phyloP scores from a whole-genome alignment of 2,888 invertebrate genomes.

The Ornithoptera alexandrae region DNA sequence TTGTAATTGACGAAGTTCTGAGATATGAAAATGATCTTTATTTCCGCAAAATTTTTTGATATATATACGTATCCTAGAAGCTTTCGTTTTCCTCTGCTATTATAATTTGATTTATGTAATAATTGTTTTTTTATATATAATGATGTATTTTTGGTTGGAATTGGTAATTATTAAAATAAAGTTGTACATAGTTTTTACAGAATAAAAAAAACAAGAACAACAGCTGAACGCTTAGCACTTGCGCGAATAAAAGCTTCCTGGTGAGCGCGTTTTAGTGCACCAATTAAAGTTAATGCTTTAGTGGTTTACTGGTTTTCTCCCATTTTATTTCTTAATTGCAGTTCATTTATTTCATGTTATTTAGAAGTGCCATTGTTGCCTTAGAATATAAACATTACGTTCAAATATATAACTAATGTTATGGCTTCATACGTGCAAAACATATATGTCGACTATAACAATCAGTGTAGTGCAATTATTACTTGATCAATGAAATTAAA shows the following conservation, averaged over 20 bases:
- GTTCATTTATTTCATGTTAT: slow-evolving; percentile 17
- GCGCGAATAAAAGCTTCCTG: slow-evolving; percentile 21
- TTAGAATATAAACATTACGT: not conserved
- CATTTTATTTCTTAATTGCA: slow-evolving; percentile 24
- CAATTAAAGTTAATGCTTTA: slow-evolving; percentile 27
- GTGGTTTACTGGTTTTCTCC: slow-evolving; percentile 25
- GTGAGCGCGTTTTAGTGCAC: slow-evolving; percentile 26
- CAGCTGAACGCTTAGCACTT: slow-evolving; percentile 18
- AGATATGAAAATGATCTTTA: too few species aligned
- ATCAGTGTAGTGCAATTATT: too few species aligned
- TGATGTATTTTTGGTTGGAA: too few species aligned
- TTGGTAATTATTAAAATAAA: too few species aligned
- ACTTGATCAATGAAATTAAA: too few species aligned
- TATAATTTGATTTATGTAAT: too few species aligned
- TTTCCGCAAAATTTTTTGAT: too few species aligned
- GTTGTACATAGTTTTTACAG: slow-evolving; percentile 3
- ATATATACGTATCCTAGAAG: too few species aligned
- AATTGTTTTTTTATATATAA: too few species aligned
- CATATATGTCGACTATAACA: not conserved
- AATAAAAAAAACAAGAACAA: slow-evolving; percentile 7
- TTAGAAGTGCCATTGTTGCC: not conserved
- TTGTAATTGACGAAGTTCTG: too few species aligned
- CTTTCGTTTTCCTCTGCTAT: too few species aligned
- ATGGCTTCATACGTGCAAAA: not conserved
- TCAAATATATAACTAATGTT: not conserved